Base-by-base conservation (phyloP, 2,888 invertebrate species). In the Notocelia uddmanniana region DNA sequence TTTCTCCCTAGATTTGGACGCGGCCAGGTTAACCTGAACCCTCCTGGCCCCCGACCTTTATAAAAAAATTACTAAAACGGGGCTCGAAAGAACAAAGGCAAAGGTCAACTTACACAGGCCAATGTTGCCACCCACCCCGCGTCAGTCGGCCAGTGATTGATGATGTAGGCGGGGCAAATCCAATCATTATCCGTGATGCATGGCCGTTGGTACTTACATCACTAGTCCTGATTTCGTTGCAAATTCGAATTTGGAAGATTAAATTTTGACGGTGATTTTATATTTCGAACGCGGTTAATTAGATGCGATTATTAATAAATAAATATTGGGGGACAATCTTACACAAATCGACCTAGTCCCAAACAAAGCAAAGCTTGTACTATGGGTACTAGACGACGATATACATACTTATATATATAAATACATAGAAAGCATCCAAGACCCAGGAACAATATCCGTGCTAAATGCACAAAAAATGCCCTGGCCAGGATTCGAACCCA, bases 131-230 rank as follows among this genome's bases (percentile, higher is more conserved):
- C 81, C 79, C 80, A 88, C 90, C 83, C 81, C 71, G 85, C 85
- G 88, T 88, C 89, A 89, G 83, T 90, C 85, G 86, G 85, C 81
- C 78, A 82, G 92, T 93, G 93, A 93, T 93, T 89, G 93, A 93
- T 93, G 93, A 89, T 89, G 89, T 87, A 90, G 93, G 93, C 92
- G 92, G 92, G 92, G 93, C 92, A 85, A 88, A 91, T 92, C 92
- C 91, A 91, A 93, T 93, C 93, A 92, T 93, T 93, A 93, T 90
- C 90, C 89, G 84, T 93, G 93, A 93, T 91, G 92, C 92, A 93
- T 92, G 87, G 89, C 89, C 85, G 86, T 77, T 86, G 86, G 90
- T 88, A 91, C n/a, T n/a, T n/a, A n/a, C 91, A 89, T 90, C 91
- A 91, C 89, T 89, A 89, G 77, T 82, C 84, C 77, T 82, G 85